These are phyloP conservation scores for Tetrapedia diversipes DNA, from an alignment of 2,888 invertebrate species.

Conservation along the genomic window DNA sequence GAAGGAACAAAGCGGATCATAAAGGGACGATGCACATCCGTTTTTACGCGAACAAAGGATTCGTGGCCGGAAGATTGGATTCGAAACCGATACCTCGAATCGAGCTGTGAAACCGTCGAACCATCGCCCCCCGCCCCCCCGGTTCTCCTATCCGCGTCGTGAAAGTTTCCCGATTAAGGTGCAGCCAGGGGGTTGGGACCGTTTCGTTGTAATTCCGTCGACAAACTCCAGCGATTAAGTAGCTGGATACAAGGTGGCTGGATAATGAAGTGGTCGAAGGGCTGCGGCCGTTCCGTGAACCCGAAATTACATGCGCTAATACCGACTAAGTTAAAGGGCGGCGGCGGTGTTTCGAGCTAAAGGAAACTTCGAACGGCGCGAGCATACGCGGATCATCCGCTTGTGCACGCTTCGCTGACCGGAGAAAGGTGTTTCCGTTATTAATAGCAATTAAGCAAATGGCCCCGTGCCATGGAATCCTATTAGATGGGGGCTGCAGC, in stretches of 20 bases:
- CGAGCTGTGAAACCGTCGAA: conserved; percentile 14
- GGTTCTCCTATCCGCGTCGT: not conserved
- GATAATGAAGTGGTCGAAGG: conserved; percentile 68
- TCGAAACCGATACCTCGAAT: conserved; percentile 53
- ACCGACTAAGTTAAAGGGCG: conserved; percentile 23
- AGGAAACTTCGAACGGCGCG: conserved; percentile 43
- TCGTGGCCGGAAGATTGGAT: conserved; percentile 45
- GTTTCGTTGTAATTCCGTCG: conserved; percentile 64
- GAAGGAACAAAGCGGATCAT: conserved; percentile 2
- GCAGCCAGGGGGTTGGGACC: conserved; percentile 40
- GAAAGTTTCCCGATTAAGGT: conserved; percentile 64
- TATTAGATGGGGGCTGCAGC: conserved; percentile 34
- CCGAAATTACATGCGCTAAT: conserved; percentile 59
- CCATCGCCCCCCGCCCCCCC: too few relatives aligned
- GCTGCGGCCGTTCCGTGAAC: conserved; percentile 46
- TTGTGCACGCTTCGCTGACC: conserved; percentile 18
- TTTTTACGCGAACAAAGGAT: conserved; percentile 43
- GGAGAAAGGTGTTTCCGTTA: conserved; percentile 46
- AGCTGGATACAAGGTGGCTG: conserved; percentile 53
- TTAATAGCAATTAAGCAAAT: conserved; percentile 51
- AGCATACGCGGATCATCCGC: conserved; percentile 40
- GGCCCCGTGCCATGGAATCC: conserved; percentile 24
- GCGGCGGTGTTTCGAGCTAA: not conserved
- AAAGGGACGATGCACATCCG: not conserved
- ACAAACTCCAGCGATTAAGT: conserved; percentile 68